phyloP scores from a whole-genome alignment of 2,113 vertebrate species.

The Perognathus longimembris region DNA sequence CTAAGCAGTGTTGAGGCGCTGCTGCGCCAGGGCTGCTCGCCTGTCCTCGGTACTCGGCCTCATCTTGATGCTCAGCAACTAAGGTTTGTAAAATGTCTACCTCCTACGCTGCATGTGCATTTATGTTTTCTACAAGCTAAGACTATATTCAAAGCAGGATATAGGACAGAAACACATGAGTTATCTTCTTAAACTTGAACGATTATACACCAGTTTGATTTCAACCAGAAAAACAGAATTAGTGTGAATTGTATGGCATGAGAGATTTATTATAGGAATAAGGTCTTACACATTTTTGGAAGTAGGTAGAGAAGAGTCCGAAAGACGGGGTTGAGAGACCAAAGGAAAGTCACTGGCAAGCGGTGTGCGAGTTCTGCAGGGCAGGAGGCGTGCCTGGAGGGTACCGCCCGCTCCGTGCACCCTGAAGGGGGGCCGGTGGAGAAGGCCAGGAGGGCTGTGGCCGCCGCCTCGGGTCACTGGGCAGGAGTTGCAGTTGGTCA shows the following conservation, averaged over 20 bases:
- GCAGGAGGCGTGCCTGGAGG: neutral
- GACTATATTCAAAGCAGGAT: neutral
- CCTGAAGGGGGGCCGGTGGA: slow-evolving; percentile 23
- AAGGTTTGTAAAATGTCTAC: neutral
- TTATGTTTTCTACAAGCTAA: neutral
- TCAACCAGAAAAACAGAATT: slow-evolving; percentile 38
- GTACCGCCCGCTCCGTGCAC: neutral
- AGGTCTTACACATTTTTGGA: neutral
- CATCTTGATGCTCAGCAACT: neutral
- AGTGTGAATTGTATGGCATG: neutral
- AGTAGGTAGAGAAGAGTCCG: neutral
- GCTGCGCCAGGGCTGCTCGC: neutral
- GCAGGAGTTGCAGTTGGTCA: neutral
- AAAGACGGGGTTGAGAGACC: neutral
- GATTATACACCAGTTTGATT: neutral
- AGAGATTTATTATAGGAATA: slow-evolving; percentile 1
- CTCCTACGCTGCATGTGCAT: too few relatives aligned
- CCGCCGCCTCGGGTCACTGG: neutral
- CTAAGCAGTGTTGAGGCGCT: neutral
- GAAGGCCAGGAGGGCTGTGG: neutral
- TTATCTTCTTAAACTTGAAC: too few relatives aligned
- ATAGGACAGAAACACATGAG: neutral
- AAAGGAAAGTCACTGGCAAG: neutral
- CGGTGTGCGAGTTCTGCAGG: neutral
- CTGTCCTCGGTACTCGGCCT: neutral